These are phyloP conservation scores for Lithophane ornitopus DNA, from an alignment of 2,888 invertebrate genomes.

Conservation along the genomic window DNA sequence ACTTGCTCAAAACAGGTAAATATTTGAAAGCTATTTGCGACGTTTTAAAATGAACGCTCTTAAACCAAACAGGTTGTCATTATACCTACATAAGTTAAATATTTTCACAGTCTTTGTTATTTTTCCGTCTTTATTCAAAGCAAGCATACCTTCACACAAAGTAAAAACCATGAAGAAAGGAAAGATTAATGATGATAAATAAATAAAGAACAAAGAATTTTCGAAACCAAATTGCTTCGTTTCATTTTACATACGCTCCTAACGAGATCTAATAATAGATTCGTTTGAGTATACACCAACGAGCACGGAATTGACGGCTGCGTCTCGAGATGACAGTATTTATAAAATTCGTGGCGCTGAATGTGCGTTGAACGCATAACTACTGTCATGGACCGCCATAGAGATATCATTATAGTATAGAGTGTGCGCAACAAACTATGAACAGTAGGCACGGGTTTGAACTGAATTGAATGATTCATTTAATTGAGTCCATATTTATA, in stretches of 20 bases:
- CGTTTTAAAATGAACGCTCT: too few relatives aligned
- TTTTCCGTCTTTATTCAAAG: background rate
- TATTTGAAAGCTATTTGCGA: too few relatives aligned
- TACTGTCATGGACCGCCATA: too few relatives aligned
- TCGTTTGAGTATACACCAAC: conserved; percentile 28
- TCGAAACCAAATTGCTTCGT: conserved; percentile 37
- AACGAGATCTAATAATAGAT: conserved; percentile 55
- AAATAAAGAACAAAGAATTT: conserved; percentile 39
- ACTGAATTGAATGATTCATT: too few relatives aligned
- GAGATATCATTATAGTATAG: too few relatives aligned
- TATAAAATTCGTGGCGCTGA: background rate
- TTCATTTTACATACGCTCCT: conserved; percentile 50
- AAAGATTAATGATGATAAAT: conserved; percentile 40
- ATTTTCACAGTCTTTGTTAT: conserved; percentile 2
- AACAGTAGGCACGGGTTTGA: too few relatives aligned
- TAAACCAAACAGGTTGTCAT: background rate
- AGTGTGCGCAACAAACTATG: too few relatives aligned
- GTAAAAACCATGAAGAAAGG: conserved; percentile 23
- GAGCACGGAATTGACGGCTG: background rate
- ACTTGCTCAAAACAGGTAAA: too few relatives aligned
- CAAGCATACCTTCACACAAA: conserved; percentile 12
- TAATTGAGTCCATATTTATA: too few relatives aligned
- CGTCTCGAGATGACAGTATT: background rate
- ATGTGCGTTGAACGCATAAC: background rate
- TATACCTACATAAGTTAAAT: background rate